A percentile compares a stretch with the other conserved stretches of the same genome.
These are phyloP conservation scores for Clunio marinus DNA, from an alignment of 2,888 invertebrate species.

Conservation along the genomic window DNA sequence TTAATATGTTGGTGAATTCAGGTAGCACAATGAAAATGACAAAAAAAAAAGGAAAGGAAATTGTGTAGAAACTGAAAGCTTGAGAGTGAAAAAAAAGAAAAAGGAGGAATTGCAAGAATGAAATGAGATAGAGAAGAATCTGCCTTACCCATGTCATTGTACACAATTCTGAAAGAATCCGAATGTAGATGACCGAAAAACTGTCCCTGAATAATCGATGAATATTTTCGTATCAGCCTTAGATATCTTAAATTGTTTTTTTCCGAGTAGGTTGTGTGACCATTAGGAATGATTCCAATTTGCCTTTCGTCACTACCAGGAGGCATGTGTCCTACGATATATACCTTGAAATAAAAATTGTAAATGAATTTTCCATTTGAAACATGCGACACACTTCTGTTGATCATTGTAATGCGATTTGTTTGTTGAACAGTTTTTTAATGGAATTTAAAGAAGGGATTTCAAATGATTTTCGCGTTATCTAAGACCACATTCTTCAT, in stretches of 20 bases:
- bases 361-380: background rate
- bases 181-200: constrained; percentile 91
- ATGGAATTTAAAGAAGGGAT: background rate
- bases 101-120: background rate
- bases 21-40: background rate
- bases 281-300: constrained; percentile 60
- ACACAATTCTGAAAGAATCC: constrained; percentile 82
- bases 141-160: constrained; percentile 68
- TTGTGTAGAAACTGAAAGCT: background rate
- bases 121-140: constrained; percentile 13
- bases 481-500: background rate
- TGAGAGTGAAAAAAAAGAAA: background rate
- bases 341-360: constrained; percentile 62
- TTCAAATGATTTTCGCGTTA: constrained; percentile 12
- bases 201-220: constrained; percentile 80
- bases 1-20: background rate
- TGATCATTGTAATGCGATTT: constrained; percentile 12
- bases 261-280: constrained; percentile 60
- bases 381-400: constrained; percentile 5
- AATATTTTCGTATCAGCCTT: constrained; percentile 67
- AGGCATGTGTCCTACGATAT: constrained; percentile 84
- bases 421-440: background rate
- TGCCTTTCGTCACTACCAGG: constrained; percentile 82
- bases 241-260: constrained; percentile 75
- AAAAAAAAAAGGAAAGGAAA: background rate